Conservation (phyloP, 2,888 invertebrate species). For the Leistus spinibarbis region DNA sequence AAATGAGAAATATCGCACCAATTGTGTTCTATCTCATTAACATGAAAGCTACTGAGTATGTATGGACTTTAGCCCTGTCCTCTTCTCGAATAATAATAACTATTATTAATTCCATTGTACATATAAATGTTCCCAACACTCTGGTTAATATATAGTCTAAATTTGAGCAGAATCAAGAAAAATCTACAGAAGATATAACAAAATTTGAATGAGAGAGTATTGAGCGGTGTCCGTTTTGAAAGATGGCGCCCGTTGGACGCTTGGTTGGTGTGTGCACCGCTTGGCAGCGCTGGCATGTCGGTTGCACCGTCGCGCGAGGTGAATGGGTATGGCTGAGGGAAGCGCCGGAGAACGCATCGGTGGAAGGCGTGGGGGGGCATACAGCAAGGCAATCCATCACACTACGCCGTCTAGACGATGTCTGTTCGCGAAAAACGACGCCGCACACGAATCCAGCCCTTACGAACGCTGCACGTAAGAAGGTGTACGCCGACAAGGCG, state of each 20-base stretch:
- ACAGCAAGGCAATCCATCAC: conserved; percentile 45
- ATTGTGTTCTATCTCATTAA: too few relatives aligned
- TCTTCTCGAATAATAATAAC: too few relatives aligned
- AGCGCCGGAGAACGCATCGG: conserved; percentile 42
- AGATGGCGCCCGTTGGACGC: neutral
- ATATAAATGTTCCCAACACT: too few relatives aligned
- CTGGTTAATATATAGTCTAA: too few relatives aligned
- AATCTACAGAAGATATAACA: too few relatives aligned
- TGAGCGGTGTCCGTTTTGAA: neutral
- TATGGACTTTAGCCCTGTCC: too few relatives aligned
- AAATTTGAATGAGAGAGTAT: neutral
- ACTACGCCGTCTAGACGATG: conserved; percentile 45
- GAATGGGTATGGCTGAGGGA: conserved; percentile 40
- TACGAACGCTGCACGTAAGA: too few relatives aligned
- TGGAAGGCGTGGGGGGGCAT: conserved; percentile 40
- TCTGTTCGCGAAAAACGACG: conserved; percentile 34
- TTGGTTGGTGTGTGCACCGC: conserved; percentile 1
- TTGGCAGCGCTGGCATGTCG: conserved; percentile 19
- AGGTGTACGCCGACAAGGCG: too few relatives aligned
- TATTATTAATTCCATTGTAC: too few relatives aligned
- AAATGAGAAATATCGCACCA: too few relatives aligned
- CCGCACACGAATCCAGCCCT: conserved; percentile 2
- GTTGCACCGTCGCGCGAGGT: neutral
- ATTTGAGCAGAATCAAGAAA: too few relatives aligned
- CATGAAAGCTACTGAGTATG: too few relatives aligned